Evolutionary conservation across 1,140 invertebrate species (phyloP), one percentile per base, ranked within the genome.

Genomic region (Oreohelix idahoensis): DNA sequence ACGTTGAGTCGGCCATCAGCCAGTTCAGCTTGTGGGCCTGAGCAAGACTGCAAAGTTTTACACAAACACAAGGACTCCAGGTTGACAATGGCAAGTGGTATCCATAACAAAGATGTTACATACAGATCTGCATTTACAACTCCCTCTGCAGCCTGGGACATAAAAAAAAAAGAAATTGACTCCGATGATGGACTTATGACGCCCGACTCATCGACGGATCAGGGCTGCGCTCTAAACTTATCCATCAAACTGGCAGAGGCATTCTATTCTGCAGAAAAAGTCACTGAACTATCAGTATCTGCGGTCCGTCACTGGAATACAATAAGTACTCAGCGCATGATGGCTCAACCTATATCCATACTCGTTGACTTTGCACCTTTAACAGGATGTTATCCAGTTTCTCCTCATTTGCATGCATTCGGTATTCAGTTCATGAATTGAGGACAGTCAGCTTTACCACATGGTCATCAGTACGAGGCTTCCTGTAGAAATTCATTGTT

Each of bases 131-230:
- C 51, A 20, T 70, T 79, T 42, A 49, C 29, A 32, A 23, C 42
- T 29, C 42, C 58, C 10, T 77, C 58, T 17, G 69, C 74, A 29
- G 36, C 74, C 32, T 1, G 42, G 17, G 51, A 75, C 4, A 15
- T 42, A n/a, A n/a, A n/a, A 1, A 42, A 32, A 74, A 63, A 29
- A n/a, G 29, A 36, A 66, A 15, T 5, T 23, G 23, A 26, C 5
- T 32, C 38, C 2, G 73, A 77, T 26, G 39, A 78, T 15, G 29
- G 10, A 20, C 45, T 71, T 15, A 70, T 51, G 74, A 70, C 53
- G 0, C 83, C 83, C 1, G 83, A 84, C 80, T 84, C 80, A 0
- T 83, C 85, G 0, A 81, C 80, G 1, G 85, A 81, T 70, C 73
- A 82, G 42, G 38, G 53, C 38, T 29, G 73, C 8, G 81, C 81